Evolutionary conservation across 2,888 invertebrate species (phyloP), one percentile per base, ranked within the genome.

Genomic region (Schrankia costaestrigalis): DNA sequence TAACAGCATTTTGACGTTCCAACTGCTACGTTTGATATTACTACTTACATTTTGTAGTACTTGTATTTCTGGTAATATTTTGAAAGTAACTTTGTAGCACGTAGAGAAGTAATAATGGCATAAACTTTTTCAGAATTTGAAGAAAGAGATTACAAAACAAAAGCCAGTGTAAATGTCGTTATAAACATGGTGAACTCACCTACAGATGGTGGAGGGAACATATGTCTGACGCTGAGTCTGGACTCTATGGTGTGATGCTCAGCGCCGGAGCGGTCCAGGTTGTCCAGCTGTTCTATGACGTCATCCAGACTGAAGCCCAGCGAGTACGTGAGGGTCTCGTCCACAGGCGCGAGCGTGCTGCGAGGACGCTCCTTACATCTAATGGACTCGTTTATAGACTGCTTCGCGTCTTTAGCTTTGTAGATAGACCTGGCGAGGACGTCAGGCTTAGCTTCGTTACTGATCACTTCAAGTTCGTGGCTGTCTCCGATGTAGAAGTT

Each of bases 371-470:
- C 80, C 30, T 71, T 70, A 18, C 53, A 63, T 14, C 71, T 63
- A 11, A 85, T 74, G 0, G 75, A 77, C 43, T 86, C 85, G 29
- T 86, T 85, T 13, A 82, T 45, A 8, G 64, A 68, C 41, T 86
- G 86, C 42, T 85, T 85, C 1, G 72, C 77, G 27, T 78, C 77
- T 31, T 85, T 84, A 0, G 71, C 73, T 34, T 63, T 71, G 25
- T 59, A 62, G 11, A 59, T 39, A n/a, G 58, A 49, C 29, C 51
- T 61, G 15, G 46, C 35, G 8, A 38, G 37, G 4, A 44, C 46
- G 5, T 52, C 41, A 3, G 36, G 30, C 3, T 37, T 36, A 3
- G 33, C 31, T 2, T 44, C 43, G 7, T 38, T 50, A 22, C 43
- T 56, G 11, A 44, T 32, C 9, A 54, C 43, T 3, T 40, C 46